Evolutionary conservation across 2,888 invertebrate species (phyloP).

Genomic region (Dione juno): DNA sequence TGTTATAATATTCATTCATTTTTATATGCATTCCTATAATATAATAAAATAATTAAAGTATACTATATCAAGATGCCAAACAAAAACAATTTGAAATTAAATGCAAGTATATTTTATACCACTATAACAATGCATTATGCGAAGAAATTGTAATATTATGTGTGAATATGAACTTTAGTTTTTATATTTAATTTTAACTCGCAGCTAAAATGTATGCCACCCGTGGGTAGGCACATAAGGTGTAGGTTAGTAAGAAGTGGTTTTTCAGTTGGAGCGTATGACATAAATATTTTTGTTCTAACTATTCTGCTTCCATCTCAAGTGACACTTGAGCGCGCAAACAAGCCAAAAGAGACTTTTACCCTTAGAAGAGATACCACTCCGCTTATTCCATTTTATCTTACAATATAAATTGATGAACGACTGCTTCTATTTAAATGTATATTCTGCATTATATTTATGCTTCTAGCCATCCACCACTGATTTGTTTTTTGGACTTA

Average conservation of each 20-base stretch:
- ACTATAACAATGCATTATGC: not conserved
- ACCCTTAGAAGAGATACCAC: conserved; percentile 54
- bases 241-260: conserved; percentile 32
- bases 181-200: not conserved
- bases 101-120: conserved; percentile 3
- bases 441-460: too few relatives aligned
- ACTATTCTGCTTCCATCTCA: conserved; percentile 51
- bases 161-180: not conserved
- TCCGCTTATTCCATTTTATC: conserved; percentile 49
- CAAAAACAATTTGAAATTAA: not conserved
- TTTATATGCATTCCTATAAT: too few relatives aligned
- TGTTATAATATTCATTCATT: too few relatives aligned
- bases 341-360: conserved; percentile 63
- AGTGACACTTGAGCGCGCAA: conserved; percentile 56
- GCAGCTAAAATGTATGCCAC: conserved; percentile 24
- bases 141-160: not conserved
- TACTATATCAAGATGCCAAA: not conserved
- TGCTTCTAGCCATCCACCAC: too few relatives aligned
- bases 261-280: conserved; percentile 35
- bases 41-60: too few relatives aligned
- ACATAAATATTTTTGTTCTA: conserved; percentile 49
- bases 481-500: too few relatives aligned
- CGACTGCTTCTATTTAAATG: conserved; percentile 33
- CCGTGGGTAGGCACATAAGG: conserved; percentile 12
- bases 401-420: conserved; percentile 42